Percentiles rank a stretch among this genome's conserved stretches.
These are phyloP conservation scores for Ornithoptera alexandrae DNA, from an alignment of 2,888 invertebrate species.

Conservation along the genomic window DNA sequence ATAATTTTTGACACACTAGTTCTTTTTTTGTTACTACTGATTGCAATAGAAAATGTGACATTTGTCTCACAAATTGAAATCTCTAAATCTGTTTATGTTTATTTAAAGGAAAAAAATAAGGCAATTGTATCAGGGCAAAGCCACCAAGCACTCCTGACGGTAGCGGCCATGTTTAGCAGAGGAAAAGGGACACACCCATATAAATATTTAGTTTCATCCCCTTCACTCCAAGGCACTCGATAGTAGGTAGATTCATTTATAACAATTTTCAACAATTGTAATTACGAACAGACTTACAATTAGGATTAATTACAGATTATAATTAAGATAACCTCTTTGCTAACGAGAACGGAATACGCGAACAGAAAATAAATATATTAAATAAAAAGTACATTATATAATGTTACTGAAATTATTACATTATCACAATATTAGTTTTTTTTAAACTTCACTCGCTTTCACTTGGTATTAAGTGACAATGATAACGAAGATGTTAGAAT, in stretches of 20 bases:
- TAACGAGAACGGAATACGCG: not conserved
- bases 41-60: conserved; percentile 12
- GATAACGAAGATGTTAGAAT: too few relatives aligned
- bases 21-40: too few relatives aligned
- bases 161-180: conserved; percentile 34
- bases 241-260: conserved; percentile 24
- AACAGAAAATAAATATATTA: too few relatives aligned
- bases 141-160: conserved; percentile 12
- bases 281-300: conserved; percentile 21
- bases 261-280: conserved; percentile 26
- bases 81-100: not conserved
- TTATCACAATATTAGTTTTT: too few relatives aligned
- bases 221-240: conserved; percentile 35
- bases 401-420: too few relatives aligned
- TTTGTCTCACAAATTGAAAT: conserved; percentile 12
- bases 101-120: not conserved
- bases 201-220: conserved; percentile 24
- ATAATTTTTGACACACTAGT: too few relatives aligned
- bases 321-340: conserved; percentile 25
- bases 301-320: conserved; percentile 23
- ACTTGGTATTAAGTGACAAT: too few relatives aligned
- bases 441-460: too few relatives aligned
- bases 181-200: conserved; percentile 30
- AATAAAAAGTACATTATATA: too few relatives aligned
- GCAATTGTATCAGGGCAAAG: not conserved